Base-by-base conservation (phyloP, 2,888 invertebrate genomes). In the Autographa pulchrina region DNA sequence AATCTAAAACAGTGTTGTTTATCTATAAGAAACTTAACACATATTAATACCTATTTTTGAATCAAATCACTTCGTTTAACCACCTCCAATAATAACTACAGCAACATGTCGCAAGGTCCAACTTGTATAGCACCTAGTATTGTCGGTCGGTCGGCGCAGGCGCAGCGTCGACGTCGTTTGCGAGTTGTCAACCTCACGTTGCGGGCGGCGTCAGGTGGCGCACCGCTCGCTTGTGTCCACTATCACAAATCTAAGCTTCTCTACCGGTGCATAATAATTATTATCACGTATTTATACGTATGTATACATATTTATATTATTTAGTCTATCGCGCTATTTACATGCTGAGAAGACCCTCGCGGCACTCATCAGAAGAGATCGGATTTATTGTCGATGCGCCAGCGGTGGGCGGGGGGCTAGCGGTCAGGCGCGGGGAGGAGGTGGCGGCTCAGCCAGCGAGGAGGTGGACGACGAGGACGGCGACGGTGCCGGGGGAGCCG, bases 401-500 rank as follows among this genome's bases (percentile, higher is more conserved):
- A 94, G 89, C 84, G 96, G 96, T 82, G 96, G 96, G 83, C 96
- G 96, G 70, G 94, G 93, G 89, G 96, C 96, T 86, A 93, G 95
- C 83, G 96, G 96, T 91, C 96, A 96, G 85, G 96, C 94, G 88
- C 91, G 96, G 88, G 88, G 96, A 82, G 88, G 96, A 86, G 83
- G 97, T 88, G 86, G 97, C 89, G 85, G 97, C 94, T 90, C 97
- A 92, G 93, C 95, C 84, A 97, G 96, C 77, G 96, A 97, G 65
- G 97, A 97, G 70, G 96, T 97, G 68, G 97, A 97, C 59, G 97
- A 97, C 25, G 97, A 97, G 87, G 96, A 96, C 78, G 96, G 96
- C 75, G 96, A 92, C 80, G 96, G 89, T 85, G 96, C 92, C 75
- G 96, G 92, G 74, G 96, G 93, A 77, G 96, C 90, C 81, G 96